These are phyloP conservation scores for Melanargia galathea DNA, from an alignment of 2,888 invertebrate species.

Conservation along the genomic window DNA sequence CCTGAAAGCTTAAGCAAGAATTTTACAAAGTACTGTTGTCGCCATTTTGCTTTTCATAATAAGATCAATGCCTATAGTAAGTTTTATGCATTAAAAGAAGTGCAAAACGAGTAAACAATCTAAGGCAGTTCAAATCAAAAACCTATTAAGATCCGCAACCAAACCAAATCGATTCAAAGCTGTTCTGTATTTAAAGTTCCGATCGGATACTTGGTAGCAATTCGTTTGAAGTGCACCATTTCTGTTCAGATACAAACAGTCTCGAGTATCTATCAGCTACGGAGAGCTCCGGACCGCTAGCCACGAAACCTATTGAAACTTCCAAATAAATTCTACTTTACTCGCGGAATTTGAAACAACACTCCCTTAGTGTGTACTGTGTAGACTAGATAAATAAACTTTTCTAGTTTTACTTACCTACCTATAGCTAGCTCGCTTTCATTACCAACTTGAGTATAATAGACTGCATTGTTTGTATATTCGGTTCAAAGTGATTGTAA, in stretches of 20 bases:
- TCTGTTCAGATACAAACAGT: conserved; percentile 41
- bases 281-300: conserved; percentile 37
- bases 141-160: not conserved
- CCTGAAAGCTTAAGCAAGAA: no score
- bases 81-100: not conserved
- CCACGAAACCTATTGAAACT: conserved; percentile 41
- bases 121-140: not conserved
- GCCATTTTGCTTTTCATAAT: not conserved
- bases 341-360: conserved; percentile 34
- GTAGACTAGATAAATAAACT: conserved; percentile 24
- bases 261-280: conserved; percentile 44
- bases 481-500: not conserved
- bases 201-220: conserved; percentile 37
- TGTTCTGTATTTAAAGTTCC: conserved; percentile 34
- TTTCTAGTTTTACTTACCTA: conserved; percentile 21
- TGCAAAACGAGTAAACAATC: not conserved
- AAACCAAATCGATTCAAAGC: not conserved
- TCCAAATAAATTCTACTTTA: conserved; percentile 35
- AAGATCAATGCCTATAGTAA: not conserved
- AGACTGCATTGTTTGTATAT: not conserved
- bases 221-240: conserved; percentile 40
- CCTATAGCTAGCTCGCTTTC: no score
- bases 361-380: conserved; percentile 26
- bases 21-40: no score
- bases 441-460: no score